Evolutionary conservation across 1,140 invertebrate genomes (phyloP), one percentile per base, ranked within the genome.

Genomic region (Tetramorium simillimum): DNA sequence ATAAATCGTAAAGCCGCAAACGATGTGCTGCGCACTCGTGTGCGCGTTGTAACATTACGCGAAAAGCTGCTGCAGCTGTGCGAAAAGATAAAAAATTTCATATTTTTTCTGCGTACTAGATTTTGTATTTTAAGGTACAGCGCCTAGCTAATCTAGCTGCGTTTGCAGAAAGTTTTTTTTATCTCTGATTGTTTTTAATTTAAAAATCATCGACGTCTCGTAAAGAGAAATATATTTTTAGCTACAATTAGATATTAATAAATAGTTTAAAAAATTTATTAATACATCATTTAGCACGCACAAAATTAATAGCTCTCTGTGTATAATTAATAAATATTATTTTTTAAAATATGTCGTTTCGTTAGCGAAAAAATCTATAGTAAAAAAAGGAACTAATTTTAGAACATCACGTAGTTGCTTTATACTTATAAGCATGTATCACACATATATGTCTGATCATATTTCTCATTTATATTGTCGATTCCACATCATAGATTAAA

Each of bases 1-100:
- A 49, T 73, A 56, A 84, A 84, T 84, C 56, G 40, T 58, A 82
- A 80, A 80, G 10, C 43, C 60, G 28, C 62, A 67, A 84, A 84
- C 56, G 56, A 75, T 37, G 69, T 43, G 12, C 24, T 16, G 24
- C 21, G 51, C n/a, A n/a, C 6, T 53, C 9, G 14, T 40, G 62
- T n/a, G 62, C 9, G n/a, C n/a, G 33, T 16, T 33, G n/a, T 40
- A 62, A 60, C n/a, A 33, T 51, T 12, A 33, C 16, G 37, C 60
- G 12, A 16, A 10, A 65, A 2, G 33, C 9, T n/a, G 9, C 4
- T 37, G n/a, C 14, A 60, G 18, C 12, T 10, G 12, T 56, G 21
- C 21, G 12, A 72, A 40, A 60, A 16, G 7, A 24, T 24, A 43
- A 28, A 53, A 72, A 24, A 72, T 21, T 24, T 58, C 3, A 2